A percentile compares a stretch with the other conserved stretches of the same genome.
Conservation (phyloP, 1,140 invertebrate genomes). For the Cataglyphis hispanica region DNA sequence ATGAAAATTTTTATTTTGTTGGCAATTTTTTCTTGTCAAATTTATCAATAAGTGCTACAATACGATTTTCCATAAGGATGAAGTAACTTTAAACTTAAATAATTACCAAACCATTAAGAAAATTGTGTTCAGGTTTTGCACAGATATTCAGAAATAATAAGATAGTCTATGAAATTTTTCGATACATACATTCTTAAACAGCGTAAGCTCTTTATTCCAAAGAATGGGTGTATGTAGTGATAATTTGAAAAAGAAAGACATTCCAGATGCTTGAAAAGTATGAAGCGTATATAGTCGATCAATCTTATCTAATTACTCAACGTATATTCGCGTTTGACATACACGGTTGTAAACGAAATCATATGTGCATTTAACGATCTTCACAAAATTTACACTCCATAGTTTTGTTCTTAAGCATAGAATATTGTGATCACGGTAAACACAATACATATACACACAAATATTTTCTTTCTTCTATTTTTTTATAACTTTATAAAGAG, state of each 20-base stretch:
- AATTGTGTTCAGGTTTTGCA: no score
- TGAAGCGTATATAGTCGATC: not conserved
- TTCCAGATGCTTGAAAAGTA: not conserved
- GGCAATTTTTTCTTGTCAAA: no score
- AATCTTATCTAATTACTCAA: slow-evolving; percentile 1
- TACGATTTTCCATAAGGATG: no score
- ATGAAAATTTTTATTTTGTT: no score
- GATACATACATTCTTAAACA: no score
- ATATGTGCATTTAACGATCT: not conserved
- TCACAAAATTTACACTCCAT: no score
- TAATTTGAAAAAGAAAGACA: not conserved
- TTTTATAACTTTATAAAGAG: not conserved
- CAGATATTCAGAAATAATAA: no score
- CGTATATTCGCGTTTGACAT: not conserved
- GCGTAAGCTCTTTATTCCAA: slow-evolving; percentile 19
- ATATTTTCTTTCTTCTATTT: not conserved
- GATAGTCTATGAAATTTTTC: no score
- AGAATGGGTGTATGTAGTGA: not conserved
- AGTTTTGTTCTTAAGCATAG: not conserved
- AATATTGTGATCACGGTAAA: not conserved
- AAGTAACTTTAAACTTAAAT: no score
- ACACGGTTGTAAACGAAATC: not conserved
- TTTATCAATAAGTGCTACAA: no score
- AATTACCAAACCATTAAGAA: no score
- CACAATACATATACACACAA: not conserved